Evolutionary conservation across 2,113 vertebrate species (phyloP).

Genomic region (Etheostoma spectabile): DNA sequence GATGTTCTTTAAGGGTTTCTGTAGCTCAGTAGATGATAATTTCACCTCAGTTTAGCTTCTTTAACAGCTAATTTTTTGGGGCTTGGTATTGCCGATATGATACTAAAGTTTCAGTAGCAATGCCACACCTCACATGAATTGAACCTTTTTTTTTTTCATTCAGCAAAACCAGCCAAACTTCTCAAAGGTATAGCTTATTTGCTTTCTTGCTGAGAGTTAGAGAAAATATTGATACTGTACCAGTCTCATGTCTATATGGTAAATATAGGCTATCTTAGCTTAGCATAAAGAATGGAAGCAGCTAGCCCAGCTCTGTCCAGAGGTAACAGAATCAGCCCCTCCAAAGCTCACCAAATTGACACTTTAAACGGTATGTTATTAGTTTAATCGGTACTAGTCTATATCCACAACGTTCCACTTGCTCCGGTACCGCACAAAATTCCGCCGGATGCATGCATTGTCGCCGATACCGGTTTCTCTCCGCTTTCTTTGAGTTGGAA

Average conservation of each 20-base stretch:
- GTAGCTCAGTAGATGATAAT: neutral
- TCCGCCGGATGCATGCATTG: too few relatives aligned
- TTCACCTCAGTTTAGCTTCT: neutral
- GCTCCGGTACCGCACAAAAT: too few relatives aligned
- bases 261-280: neutral
- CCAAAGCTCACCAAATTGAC: neutral
- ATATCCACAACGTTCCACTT: too few relatives aligned
- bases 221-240: too few relatives aligned
- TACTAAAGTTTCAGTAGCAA: neutral
- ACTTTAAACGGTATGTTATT: neutral
- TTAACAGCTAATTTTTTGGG: neutral
- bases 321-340: neutral
- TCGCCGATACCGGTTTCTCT: too few relatives aligned
- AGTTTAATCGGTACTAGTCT: neutral
- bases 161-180: neutral
- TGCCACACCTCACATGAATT: neutral
- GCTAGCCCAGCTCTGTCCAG: neutral
- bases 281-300: neutral
- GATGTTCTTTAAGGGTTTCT: constrained; percentile 33
- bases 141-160: neutral
- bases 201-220: too few relatives aligned
- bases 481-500: too few relatives aligned
- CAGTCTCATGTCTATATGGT: neutral
- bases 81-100: neutral
- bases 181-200: neutral